Evolutionary conservation across 2,797 vertebrate species (phyloP), one percentile per base, ranked within the genome.

Genomic region (Antennarius maculatus): DNA sequence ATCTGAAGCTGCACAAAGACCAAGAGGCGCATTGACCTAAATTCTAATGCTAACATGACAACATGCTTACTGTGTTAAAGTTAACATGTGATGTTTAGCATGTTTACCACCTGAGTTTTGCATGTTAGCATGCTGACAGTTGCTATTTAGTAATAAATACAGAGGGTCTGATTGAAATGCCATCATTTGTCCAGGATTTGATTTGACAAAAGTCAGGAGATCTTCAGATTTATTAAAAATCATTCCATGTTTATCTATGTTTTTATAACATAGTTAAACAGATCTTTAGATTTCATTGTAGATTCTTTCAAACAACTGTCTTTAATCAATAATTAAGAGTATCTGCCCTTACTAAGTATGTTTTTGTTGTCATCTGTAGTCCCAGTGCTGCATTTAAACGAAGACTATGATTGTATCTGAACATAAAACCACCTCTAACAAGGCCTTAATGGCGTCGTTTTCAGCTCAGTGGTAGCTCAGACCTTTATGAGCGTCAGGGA

Each of bases 401-500:
- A 14, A 18, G 16, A 55, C 14, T 8, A 27, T 11, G 5, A 66
- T 13, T 14, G 1, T 15, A 61, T 31, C 54, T 49, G 46, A 17
- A 14, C 34, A 14, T 4, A 15, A 63, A 41, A 65, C 34, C 48
- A 11, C 4, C 7, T 54, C 37, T 6, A 8, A 2, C 0, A 3
- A 18, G 14, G 49, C 13, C 15, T 31, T 41, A 46, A 34, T 45
- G 6, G 16, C 53, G 66, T 57, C 54, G 41, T 45, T 59, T 39
- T 18, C 59, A 69, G 63, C 39, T 60, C 49, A n/a, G 18, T 17
- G 42, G 18, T 51, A 43, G 13, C 17, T 51, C 72, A 42, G 54
- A 83, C 88, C 89, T 84, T 61, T 66, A 0, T 31, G 69, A 12
- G 79, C 50, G 5, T 83, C 76, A 0, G 88, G 86, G 50, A 93